Evolutionary conservation across 2,113 vertebrate genomes (phyloP), one percentile per base, ranked within the genome.

Genomic region (Leucoraja erinaceus): DNA sequence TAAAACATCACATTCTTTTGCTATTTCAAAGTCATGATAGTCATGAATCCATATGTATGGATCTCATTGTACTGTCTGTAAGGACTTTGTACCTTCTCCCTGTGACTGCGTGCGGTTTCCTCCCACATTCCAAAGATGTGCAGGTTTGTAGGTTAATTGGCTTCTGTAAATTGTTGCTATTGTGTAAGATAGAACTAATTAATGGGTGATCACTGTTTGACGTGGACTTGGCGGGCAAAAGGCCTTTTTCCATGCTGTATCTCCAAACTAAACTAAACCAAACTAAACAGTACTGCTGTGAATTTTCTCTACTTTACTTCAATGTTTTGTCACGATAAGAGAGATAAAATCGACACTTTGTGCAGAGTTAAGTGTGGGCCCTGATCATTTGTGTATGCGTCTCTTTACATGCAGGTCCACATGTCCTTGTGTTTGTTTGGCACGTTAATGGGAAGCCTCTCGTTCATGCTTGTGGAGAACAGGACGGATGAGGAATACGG

Each of bases 381-480:
- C 83, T 74, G 79, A 91, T 68, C 70, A 22, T 94, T 16, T 91
- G 88, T 56, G 5, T 94, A 33, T 94, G n/a, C 93, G 6, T 90
- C 14, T 22, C 93, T 72, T 59, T 83, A 92, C 91, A 94, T 93
- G 76, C 95, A 99, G 99, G 96, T 99, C 72, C 96, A 96, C 38
- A 97, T 99, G 96, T 97, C 97, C 93, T 96, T 98, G 94, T 98
- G 98, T 93, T 95, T 97, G 90, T 96, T 93, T 0, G 98, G 97
- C 72, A 93, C 94, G 33, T 95, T 98, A 93, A 96, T 94, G 93
- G 97, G 97, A 94, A 96, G 96, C 0, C 93, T 99, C 38, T 99
- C 98, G 75, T 94, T 99, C 94, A 95, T 96, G 95, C 94, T 98
- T 81, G 94, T 97, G 0, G 97, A 99, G 94, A 99, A 99, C 95